Evolutionary conservation across 2,888 invertebrate species (phyloP), one percentile per base, ranked within the genome.

Genomic region (Melanchra persicariae): DNA sequence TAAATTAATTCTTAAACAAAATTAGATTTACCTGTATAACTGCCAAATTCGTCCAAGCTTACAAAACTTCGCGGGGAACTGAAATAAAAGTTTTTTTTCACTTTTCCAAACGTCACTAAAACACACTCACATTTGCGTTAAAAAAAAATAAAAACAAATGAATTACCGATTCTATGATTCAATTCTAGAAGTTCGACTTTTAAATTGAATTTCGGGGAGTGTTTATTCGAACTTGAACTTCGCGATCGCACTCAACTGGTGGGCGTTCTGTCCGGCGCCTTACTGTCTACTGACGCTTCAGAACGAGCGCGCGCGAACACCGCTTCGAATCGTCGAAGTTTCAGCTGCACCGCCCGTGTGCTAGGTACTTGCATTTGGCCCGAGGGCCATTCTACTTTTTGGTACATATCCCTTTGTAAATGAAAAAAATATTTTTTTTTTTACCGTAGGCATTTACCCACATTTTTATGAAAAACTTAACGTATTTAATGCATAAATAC

Each of bases 181-280:
- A 15, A 58, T 59, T 67, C 34, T 40, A 37, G 51, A 65, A 66
- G 66, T 76, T 59, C 22, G 24, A 60, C 49, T 57, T 66, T 26
- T 37, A 47, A 80, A 82, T 83, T 54, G 67, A 83, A 79, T 84
- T 83, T 80, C 80, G 71, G 58, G 57, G 77, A 84, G 69, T 85
- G 81, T 83, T 83, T 83, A 76, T 87, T 70, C 90, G 87, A 89
- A 89, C 89, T 90, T 89, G 90, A 90, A 90, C 87, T 88, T 88
- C 54, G 77, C 71, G 69, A 49, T 70, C 78, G 82, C 84, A 79
- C 87, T 90, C 91, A 91, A 91, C 91, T 91, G 83, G 91, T 91
- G 91, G 91, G 89, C 88, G 88, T 77, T 89, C 89, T 68, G 83
- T 74, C 51, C 88, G 91, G 89, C 91, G 91, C 90, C 91, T 87